A percentile compares a stretch with the other conserved stretches of the same genome.
Evolutionary conservation across 1,140 invertebrate species (phyloP).

Genomic region (Megathymus violae): DNA sequence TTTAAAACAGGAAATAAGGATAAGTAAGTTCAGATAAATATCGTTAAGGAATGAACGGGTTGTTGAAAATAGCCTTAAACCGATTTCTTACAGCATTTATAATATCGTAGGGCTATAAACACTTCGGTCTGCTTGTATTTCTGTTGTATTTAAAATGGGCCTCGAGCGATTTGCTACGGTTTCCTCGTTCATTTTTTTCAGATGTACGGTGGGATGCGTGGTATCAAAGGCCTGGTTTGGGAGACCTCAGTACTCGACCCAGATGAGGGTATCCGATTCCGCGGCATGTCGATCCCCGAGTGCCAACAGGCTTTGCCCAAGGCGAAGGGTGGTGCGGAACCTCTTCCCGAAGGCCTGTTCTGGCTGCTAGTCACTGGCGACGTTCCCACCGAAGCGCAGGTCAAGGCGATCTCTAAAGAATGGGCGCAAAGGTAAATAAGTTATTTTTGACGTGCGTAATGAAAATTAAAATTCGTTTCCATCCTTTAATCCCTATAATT

Average conservation of each 20-base stretch:
- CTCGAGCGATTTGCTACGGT: neutral
- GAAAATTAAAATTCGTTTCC: too few species aligned
- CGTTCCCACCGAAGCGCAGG: conserved; percentile 93
- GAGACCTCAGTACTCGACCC: conserved; percentile 98
- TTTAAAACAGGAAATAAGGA: too few species aligned
- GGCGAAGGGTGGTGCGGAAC: conserved; percentile 92
- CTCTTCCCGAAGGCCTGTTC: conserved; percentile 97
- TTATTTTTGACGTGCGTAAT: too few species aligned
- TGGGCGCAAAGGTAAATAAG: conserved; percentile 92
- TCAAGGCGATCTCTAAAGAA: conserved; percentile 93
- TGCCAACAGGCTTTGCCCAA: conserved; percentile 96
- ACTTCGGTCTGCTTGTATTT: too few species aligned
- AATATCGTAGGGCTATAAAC: too few species aligned
- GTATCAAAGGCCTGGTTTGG: conserved; percentile 96
- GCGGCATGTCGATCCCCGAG: conserved; percentile 97
- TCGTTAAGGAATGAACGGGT: too few species aligned
- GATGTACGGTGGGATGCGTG: conserved; percentile 99
- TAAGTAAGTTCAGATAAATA: too few species aligned
- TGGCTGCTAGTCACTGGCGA: conserved; percentile 98
- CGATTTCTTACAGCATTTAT: too few species aligned
- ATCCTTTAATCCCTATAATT: too few species aligned
- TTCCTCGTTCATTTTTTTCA: conserved; percentile 36
- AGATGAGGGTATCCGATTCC: conserved; percentile 98
- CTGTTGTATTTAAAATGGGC: too few species aligned
- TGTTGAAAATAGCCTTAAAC: too few species aligned